Percentiles rank a stretch among this genome's conserved stretches.
These are phyloP conservation scores for Scleropages formosus DNA, from an alignment of 2,797 vertebrate genomes.

Conservation along the genomic window DNA sequence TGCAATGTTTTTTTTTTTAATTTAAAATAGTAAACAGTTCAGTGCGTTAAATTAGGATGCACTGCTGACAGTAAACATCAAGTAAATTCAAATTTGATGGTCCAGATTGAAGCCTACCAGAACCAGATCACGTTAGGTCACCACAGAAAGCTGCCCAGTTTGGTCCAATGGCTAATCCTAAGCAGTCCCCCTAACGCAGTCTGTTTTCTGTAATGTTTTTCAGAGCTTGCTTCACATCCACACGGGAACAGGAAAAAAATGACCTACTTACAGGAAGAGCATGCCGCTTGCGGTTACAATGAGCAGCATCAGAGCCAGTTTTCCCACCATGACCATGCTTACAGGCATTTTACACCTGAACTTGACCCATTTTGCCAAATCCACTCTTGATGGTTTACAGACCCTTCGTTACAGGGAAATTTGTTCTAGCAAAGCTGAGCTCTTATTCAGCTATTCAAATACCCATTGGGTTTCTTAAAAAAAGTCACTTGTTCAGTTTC, in stretches of 20 bases:
- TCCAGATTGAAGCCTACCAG: too few relatives aligned
- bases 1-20: too few relatives aligned
- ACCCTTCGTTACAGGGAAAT: background rate
- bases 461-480: background rate
- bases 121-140: too few relatives aligned
- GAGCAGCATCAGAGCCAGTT: background rate
- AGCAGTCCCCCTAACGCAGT: background rate
- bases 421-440: background rate
- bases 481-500: background rate
- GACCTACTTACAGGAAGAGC: slow-evolving; percentile 26
- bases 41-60: too few relatives aligned
- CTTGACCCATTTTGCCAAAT: background rate
- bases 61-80: too few relatives aligned
- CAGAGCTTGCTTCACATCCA: slow-evolving; percentile 15
- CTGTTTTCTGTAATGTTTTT: background rate
- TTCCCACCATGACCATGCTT: too few relatives aligned
- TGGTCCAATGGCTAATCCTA: too few relatives aligned
- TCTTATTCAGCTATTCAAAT: too few relatives aligned
- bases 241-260: slow-evolving; percentile 24
- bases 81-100: too few relatives aligned
- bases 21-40: too few relatives aligned
- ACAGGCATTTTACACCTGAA: background rate
- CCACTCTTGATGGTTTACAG: background rate
- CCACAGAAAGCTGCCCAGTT: too few relatives aligned
- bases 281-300: slow-evolving; percentile 7